Percentiles rank a stretch among this genome's conserved stretches.
Conservation (phyloP, 1,140 invertebrate species). For the Drosophila bifasciata region DNA sequence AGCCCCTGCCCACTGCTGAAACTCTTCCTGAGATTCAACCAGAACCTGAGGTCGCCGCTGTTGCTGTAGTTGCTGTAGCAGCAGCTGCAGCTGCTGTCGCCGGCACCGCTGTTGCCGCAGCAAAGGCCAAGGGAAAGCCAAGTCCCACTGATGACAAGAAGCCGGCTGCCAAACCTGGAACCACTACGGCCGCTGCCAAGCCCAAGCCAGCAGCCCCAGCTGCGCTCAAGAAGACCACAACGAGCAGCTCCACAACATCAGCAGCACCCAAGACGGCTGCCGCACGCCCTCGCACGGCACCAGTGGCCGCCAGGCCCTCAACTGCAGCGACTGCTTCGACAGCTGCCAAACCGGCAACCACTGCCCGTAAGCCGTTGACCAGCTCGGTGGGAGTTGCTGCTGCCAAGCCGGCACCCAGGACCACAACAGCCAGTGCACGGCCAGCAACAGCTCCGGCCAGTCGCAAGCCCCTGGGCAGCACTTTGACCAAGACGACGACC, state of each 20-base stretch:
- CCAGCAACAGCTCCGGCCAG: constrained; percentile 54
- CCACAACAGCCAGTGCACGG: constrained; percentile 33
- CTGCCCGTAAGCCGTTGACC: constrained; percentile 52
- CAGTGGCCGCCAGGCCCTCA: constrained; percentile 17
- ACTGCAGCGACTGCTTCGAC: constrained; percentile 25
- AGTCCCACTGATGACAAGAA: constrained; percentile 53
- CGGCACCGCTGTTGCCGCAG: constrained; percentile 19
- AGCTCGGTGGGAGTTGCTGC: constrained; percentile 36
- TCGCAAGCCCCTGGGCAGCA: constrained; percentile 22
- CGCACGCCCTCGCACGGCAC: constrained; percentile 71
- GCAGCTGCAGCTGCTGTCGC: constrained; percentile 31
- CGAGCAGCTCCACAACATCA: constrained; percentile 18
- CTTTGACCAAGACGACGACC: constrained; percentile 23
- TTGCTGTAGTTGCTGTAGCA: constrained; percentile 27
- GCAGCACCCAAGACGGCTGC: constrained; percentile 20
- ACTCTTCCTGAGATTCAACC: background rate
- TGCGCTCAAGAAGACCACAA: constrained; percentile 38
- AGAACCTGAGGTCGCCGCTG: constrained; percentile 24
- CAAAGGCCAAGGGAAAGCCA: constrained; percentile 32
- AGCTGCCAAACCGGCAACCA: constrained; percentile 25
- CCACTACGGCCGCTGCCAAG: constrained; percentile 21
- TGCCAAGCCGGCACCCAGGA: constrained; percentile 37
- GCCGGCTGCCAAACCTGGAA: constrained; percentile 27
- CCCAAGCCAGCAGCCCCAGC: constrained; percentile 30
- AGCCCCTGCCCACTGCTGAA: background rate